Base-by-base conservation (phyloP, 1,140 invertebrate species). In the Bactericera cockerelli region DNA sequence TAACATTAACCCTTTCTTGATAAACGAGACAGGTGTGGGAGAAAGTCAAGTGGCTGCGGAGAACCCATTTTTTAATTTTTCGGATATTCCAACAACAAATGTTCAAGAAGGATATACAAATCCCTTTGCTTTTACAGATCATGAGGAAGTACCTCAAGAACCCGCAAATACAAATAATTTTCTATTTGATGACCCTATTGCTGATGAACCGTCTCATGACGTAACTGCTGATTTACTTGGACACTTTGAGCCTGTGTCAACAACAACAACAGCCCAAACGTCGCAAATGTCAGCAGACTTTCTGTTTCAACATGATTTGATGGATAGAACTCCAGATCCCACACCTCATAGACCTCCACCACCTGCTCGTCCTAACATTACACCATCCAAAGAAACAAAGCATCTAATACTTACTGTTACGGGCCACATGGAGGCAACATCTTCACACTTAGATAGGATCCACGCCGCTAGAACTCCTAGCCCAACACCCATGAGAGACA, bases 361-460 rank as follows among this genome's bases (percentile, higher is more conserved):
- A 39, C 77, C 76, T 4, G 77, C 79, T 24, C 69, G 73, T 19
- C 75, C 77, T 16, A 73, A 77, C 28, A 76, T 78, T 16, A 77
- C 80, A 14, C 76, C 80, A 2, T 80, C 82, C 55, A 76, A 77
- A 55, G 83, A 87, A 68, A 91, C 88, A 0, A 86, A 91, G 76
- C 85, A 91, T 67, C 73, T 93, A 1, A 83, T 92, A 24, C 76
- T 86, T 54, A 87, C 84, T 13, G 87, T 93, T 0, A 90, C 89
- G 22, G 88, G 86, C 3, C 86, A 86, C 42, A 82, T 93, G 84
- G 87, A 92, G 68, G 86, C 88, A 25, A 87, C 87, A 0, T 90
- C 87, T 58, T 84, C 86, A 19, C 82, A 88, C 69, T 73, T 93
- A 53, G 85, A 89, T 62, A 80, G 87, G 49, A 78, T 91, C 42